Conservation (phyloP, 2,888 invertebrate species). For the Dolomedes plantarius region DNA sequence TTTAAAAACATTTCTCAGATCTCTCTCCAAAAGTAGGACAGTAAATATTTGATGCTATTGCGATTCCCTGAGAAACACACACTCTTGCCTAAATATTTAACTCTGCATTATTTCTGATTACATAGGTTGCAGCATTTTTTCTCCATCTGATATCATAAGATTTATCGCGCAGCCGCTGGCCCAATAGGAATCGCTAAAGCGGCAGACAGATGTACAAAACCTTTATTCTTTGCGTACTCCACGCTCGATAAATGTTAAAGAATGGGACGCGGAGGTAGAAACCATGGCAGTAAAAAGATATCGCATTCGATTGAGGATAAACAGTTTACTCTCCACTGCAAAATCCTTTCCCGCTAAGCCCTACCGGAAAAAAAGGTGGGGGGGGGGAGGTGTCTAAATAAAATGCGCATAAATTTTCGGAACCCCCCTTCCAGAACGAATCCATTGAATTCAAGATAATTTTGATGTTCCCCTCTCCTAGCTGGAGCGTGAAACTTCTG, state of each 20-base stretch:
- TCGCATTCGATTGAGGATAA: slow-evolving; percentile 56
- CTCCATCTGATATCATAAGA: neutral
- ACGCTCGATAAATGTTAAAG: slow-evolving; percentile 15
- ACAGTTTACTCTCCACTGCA: slow-evolving; percentile 42
- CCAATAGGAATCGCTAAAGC: neutral
- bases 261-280: slow-evolving; percentile 2
- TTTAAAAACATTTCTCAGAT: no score
- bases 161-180: neutral
- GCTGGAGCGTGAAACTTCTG: slow-evolving; percentile 43
- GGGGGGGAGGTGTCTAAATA: slow-evolving; percentile 24
- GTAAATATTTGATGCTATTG: no score
- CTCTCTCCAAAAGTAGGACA: no score
- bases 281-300: slow-evolving; percentile 28
- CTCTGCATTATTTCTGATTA: neutral
- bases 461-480: slow-evolving; percentile 30
- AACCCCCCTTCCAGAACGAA: slow-evolving; percentile 2
- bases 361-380: slow-evolving; percentile 8
- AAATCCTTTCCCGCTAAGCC: slow-evolving; percentile 19
- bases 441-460: slow-evolving; percentile 60
- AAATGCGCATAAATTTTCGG: slow-evolving; percentile 61
- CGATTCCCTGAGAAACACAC: no score
- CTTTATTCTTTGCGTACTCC: neutral
- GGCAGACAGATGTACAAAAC: slow-evolving; percentile 25
- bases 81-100: no score
- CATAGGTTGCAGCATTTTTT: neutral